Conservation (phyloP, 2,888 invertebrate genomes). For the Chalcosyrphus nemorum region DNA sequence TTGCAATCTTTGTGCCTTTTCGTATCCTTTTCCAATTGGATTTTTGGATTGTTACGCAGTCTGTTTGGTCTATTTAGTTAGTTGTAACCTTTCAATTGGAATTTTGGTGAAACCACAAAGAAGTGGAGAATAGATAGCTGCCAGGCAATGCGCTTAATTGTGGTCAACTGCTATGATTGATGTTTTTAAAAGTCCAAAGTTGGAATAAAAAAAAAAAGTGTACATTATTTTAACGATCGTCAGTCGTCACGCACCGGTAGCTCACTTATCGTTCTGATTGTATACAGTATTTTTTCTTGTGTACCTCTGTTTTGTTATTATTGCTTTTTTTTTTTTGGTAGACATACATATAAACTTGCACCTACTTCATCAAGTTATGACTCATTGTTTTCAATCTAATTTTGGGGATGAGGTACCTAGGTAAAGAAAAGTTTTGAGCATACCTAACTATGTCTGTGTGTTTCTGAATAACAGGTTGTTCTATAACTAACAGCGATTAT, state of each 20-base stretch:
- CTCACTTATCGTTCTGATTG: neutral
- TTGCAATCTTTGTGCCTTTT: neutral
- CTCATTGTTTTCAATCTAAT: neutral
- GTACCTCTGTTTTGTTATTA: neutral
- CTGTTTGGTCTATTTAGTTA: too few species aligned
- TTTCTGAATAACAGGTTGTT: neutral
- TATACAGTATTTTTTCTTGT: neutral
- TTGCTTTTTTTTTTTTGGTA: neutral
- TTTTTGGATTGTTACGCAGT: neutral
- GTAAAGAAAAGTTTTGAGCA: neutral
- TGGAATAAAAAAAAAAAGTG: neutral
- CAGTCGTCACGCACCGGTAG: constrained; percentile 11
- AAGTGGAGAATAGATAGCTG: too few species aligned
- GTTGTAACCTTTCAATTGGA: too few species aligned
- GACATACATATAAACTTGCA: neutral
- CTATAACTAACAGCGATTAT: neutral
- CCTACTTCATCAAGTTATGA: neutral
- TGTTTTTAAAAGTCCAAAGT: neutral
- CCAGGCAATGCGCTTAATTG: neutral
- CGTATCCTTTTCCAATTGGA: neutral
- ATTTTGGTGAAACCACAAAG: too few species aligned
- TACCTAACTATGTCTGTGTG: neutral
- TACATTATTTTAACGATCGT: neutral
- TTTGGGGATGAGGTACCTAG: neutral
- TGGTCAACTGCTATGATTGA: neutral